Percentiles rank a stretch among this genome's conserved stretches.
These are phyloP conservation scores for Bombus soroeensis DNA, from an alignment of 1,140 invertebrate genomes.

Conservation along the genomic window DNA sequence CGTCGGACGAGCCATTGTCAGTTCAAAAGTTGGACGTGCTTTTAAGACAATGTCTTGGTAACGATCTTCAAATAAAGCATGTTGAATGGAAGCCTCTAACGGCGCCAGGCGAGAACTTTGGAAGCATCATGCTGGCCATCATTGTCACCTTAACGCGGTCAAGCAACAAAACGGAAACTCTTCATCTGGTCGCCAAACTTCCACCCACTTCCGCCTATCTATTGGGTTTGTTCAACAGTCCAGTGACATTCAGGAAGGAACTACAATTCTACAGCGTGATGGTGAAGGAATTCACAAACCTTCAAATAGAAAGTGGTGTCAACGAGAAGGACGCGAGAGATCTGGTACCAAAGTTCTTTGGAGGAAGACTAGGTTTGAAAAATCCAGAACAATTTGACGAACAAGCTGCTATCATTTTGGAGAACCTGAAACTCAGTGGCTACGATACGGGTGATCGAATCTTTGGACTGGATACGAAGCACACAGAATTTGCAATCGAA, in stretches of 20 bases:
- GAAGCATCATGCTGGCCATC: constrained; percentile 84
- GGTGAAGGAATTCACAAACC: constrained; percentile 80
- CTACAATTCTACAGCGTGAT: constrained; percentile 83
- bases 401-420: constrained; percentile 84
- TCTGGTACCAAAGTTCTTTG: constrained; percentile 82
- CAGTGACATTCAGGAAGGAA: constrained; percentile 85
- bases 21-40: constrained; percentile 71
- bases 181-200: constrained; percentile 84
- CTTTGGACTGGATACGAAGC: constrained; percentile 80
- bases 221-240: constrained; percentile 84
- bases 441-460: constrained; percentile 83
- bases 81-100: constrained; percentile 80
- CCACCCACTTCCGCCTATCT: constrained; percentile 84
- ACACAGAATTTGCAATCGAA: constrained; percentile 82
- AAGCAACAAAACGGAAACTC: constrained; percentile 66
- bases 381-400: constrained; percentile 81
- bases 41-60: constrained; percentile 67
- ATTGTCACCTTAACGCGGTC: constrained; percentile 69
- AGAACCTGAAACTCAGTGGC: constrained; percentile 83
- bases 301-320: constrained; percentile 82
- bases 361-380: constrained; percentile 83
- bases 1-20: constrained; percentile 62
- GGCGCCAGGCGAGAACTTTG: constrained; percentile 85
- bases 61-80: constrained; percentile 63
- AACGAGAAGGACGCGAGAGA: constrained; percentile 77